These are phyloP conservation scores for Hoplostethus mediterraneus DNA, from an alignment of 2,797 vertebrate species.

Conservation along the genomic window DNA sequence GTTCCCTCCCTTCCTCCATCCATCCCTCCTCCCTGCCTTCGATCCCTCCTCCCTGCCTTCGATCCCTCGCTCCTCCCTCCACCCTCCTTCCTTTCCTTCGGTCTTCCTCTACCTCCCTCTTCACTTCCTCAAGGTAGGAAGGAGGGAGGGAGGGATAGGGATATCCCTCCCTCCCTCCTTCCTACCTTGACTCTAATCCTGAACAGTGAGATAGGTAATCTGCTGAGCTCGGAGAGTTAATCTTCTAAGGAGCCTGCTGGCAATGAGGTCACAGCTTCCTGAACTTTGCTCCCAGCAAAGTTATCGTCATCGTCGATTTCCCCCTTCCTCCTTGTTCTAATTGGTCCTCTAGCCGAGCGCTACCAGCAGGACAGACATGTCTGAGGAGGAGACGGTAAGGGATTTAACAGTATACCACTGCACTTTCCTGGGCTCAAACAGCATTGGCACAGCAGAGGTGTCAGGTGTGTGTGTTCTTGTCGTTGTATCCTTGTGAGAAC, in stretches of 20 bases:
- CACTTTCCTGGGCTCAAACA: neutral
- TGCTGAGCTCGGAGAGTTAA: slow-evolving; percentile 56
- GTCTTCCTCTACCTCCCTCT: neutral
- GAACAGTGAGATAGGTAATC: slow-evolving; percentile 72
- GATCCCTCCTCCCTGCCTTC: too few relatives aligned
- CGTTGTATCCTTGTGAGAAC: too few relatives aligned
- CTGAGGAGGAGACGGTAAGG: slow-evolving; percentile 79
- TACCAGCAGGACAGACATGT: slow-evolving; percentile 65
- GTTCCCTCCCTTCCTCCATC: neutral
- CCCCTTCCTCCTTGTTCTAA: slow-evolving; percentile 48
- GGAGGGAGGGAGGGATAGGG: too few relatives aligned
- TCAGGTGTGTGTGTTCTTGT: neutral
- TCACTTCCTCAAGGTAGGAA: neutral
- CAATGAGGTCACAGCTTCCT: slow-evolving; percentile 48
- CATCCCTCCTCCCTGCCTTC: neutral
- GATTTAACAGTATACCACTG: neutral
- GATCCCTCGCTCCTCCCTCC: too few relatives aligned
- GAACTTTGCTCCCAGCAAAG: slow-evolving; percentile 80
- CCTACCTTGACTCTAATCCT: slow-evolving; percentile 46
- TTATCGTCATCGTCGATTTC: slow-evolving; percentile 41
- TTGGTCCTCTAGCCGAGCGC: slow-evolving; percentile 47
- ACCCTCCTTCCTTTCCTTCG: neutral
- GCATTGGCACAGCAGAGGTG: neutral
- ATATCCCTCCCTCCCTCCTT: slow-evolving; percentile 3
- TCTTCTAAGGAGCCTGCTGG: slow-evolving; percentile 65